Evolutionary conservation across 2,888 invertebrate species (phyloP).

Genomic region (Drosophila meridionalis): DNA sequence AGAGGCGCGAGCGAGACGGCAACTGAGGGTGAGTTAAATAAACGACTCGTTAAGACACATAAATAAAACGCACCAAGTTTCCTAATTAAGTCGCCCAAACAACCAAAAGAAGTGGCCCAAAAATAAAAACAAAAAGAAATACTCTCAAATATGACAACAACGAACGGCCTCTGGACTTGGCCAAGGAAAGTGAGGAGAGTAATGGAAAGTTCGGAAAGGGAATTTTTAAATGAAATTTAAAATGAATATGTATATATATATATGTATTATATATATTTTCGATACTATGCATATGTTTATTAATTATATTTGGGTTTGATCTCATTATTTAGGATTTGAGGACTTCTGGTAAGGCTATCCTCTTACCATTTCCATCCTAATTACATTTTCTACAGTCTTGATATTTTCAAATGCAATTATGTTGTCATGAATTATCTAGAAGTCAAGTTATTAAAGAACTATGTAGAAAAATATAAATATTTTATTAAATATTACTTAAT

Average conservation of each 20-base stretch:
- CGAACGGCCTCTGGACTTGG: conserved; percentile 27
- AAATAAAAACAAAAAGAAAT: conserved; percentile 36
- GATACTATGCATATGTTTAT: not conserved
- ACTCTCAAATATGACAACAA: conserved; percentile 5
- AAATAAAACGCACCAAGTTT: conserved; percentile 75
- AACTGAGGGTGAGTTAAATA: conserved; percentile 65
- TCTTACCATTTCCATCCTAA: too few relatives aligned
- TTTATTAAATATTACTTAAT: too few relatives aligned
- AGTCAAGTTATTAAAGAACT: not conserved
- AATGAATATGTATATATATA: not conserved
- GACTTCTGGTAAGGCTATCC: not conserved
- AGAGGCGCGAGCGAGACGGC: conserved; percentile 10
- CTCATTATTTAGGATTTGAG: not conserved
- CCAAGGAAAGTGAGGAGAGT: not conserved
- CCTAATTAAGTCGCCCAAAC: conserved; percentile 77
- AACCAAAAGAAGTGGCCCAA: conserved; percentile 34
- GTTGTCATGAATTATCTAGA: not conserved
- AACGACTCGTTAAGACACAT: conserved; percentile 81
- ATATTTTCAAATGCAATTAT: too few relatives aligned
- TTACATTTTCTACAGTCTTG: too few relatives aligned
- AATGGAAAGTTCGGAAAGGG: not conserved
- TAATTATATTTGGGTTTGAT: not conserved
- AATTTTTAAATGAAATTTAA: not conserved
- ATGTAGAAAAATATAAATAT: too few relatives aligned
- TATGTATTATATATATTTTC: not conserved